Conservation (phyloP, 2,888 invertebrate species). For the Eurytoma adleriae region DNA sequence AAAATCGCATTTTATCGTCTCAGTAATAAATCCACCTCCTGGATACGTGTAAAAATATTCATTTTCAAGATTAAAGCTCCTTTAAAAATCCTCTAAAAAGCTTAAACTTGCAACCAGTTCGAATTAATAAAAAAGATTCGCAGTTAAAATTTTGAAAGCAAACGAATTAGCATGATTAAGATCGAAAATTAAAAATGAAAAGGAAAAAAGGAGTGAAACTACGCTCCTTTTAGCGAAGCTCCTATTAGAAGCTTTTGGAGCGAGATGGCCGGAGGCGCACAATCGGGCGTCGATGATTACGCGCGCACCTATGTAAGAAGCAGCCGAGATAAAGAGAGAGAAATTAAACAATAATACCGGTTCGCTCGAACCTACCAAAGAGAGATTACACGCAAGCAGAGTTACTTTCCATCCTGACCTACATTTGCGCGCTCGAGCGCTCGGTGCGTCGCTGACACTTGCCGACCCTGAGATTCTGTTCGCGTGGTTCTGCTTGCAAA, state of each 20-base stretch:
- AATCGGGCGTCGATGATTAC: slow-evolving; percentile 17
- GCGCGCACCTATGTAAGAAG: background rate
- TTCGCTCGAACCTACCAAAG: slow-evolving; percentile 61
- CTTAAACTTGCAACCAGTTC: no score
- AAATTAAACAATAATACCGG: slow-evolving; percentile 64
- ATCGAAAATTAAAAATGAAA: background rate
- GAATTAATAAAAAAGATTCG: no score
- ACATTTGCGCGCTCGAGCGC: slow-evolving; percentile 64
- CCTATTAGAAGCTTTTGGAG: no score
- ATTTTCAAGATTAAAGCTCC: slow-evolving; percentile 4
- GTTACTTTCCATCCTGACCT: slow-evolving; percentile 72
- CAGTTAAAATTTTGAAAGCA: no score
- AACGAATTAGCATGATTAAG: no score
- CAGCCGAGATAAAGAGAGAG: background rate
- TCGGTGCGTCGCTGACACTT: slow-evolving; percentile 61
- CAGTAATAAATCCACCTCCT: slow-evolving; percentile 12
- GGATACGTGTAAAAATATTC: background rate
- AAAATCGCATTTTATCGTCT: slow-evolving; percentile 21
- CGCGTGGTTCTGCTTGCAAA: slow-evolving; percentile 57
- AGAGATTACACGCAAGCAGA: slow-evolving; percentile 66
- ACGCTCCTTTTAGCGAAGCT: no score
- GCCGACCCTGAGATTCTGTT: slow-evolving; percentile 66
- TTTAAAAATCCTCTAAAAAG: background rate
- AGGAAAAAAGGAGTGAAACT: background rate
- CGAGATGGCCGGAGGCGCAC: no score